Evolutionary conservation across 2,797 vertebrate genomes (phyloP), one percentile per base, ranked within the genome.

Genomic region (Lophotriccus pileatus): DNA sequence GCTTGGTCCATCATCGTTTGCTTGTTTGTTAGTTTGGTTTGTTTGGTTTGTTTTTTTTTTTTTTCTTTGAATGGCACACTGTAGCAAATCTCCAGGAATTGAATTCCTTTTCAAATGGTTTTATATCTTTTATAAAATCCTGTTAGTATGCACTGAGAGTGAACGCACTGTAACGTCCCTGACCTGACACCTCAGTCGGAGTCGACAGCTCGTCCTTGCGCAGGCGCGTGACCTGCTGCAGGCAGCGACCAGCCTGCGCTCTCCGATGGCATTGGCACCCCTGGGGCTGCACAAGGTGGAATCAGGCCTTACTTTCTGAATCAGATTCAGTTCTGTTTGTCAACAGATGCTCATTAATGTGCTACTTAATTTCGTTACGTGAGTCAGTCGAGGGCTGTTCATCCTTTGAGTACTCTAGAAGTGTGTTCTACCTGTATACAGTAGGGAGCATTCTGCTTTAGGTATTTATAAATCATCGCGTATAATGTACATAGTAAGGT

Each of bases 251-350:
- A 73, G 91, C 55, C 66, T 6, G 44, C 8, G 25, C 84, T 87
- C 62, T 64, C 84, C 7, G 2, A 37, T 70, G 4, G 80, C 44
- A 7, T 79, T 86, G 86, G 87, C 93, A 92, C 86, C 39, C 67
- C 81, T 47, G 52, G 79, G 96, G 95, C 97, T 97, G 96, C 96
- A 80, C 12, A 34, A 69, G 75, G 66, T 95, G 85, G 88, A 96
- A 94, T 87, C 97, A 97, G 98, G 98, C 98, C 98, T 98, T 98
- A 94, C 94, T 97, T 98, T 96, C 94, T 60, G 90, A 91, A 95
- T 96, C 93, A 91, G 89, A 97, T 97, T 79, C 80, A 76, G 68
- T 97, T 97, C 97, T 95, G 43, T 94, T 97, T 95, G 96, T 97
- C 97, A 94, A 89, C 96, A 84, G 95, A 92, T 67, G 89, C 92